Evolutionary conservation across 2,113 vertebrate species (phyloP), one percentile per base, ranked within the genome.

Genomic region (Onychostruthus taczanowskii): DNA sequence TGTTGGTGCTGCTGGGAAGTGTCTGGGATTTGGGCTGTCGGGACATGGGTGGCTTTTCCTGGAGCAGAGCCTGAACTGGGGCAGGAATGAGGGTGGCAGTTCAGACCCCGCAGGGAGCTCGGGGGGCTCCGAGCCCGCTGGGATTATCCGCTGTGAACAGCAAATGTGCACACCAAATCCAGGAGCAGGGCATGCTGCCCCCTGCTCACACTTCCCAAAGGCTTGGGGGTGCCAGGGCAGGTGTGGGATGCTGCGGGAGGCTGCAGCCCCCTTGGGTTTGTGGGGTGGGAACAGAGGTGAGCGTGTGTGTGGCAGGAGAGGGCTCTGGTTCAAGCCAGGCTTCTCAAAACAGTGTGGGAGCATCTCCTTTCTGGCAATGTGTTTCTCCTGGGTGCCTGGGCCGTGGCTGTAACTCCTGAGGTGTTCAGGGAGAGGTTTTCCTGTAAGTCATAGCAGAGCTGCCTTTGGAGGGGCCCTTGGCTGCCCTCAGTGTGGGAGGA

Each of bases 261-360:
- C 53, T 33, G 31, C 9, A 22, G 46, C 78, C 76, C 49, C 3
- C 3, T n/a, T 10, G 11, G 33, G 62, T 68, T 62, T 81, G 30
- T 0, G 4, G 6, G 16, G 13, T 0, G 2, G 41, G 9, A 27
- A 1, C 1, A 7, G 23, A 63, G 31, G n/a, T 6, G 70, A 58
- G n/a, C 35, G 37, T 9, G 37, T 87, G 55, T 44, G 77, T 33
- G 41, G 19, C 24, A 31, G 53, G 28, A 53, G 9, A 9, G 30
- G 26, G 20, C 4, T 21, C 47, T 75, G 37, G 21, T 75, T 75
- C 47, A 35, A 70, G 44, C 6, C 19, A 27, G 26, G 27, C 66
- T 89, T 74, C 16, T 35, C 47, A 66, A 31, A 67, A 8, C 18
- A 8, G 44, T 2, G 6, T 55, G 61, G 70, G 37, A 75, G 52